Evolutionary conservation across 2,113 vertebrate species (phyloP), one percentile per base, ranked within the genome.

Genomic region (Trichechus manatus): DNA sequence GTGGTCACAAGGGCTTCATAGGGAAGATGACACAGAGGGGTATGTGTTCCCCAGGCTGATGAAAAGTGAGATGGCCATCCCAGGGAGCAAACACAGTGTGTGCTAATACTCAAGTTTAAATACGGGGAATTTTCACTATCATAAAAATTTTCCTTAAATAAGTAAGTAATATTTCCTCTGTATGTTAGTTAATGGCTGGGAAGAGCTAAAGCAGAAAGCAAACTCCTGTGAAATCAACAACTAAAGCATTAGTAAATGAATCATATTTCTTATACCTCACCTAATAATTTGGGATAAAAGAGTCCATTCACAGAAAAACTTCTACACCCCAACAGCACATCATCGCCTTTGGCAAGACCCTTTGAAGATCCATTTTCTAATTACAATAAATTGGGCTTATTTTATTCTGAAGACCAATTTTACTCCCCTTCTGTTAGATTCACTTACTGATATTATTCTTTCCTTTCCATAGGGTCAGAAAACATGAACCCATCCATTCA

Each of bases 301-400:
- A 70, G 53, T 77, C 10, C 56, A 68, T 70, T 84, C 70, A 92
- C 53, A 89, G 80, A 92, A 92, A 88, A 96, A 84, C 13, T 29
- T 79, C 47, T 25, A 33, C 4, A 42, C 5, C 22, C 9, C 53
- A 31, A 64, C 29, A 42, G 64, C 29, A 59, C 19, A 56, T 64
- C 33, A 64, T 29, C 5, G 25, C 22, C 31, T 91, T 39, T 47
- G 64, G 42, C 36, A 92, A 79, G 36, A 89, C 50, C 66, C 42
- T 94, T 86, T 96, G 3, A 85, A 94, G 53, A 89, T 75, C 23
- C 17, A 63, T 42, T 93, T 91, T 86, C 79, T 89, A 92, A 75
- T 64, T 68, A 83, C 27, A 47, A 42, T 63, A 74, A 83, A 56
- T 36, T 39, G 56, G 89, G 59, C 70, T 63, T 75, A 87, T 59